These are phyloP conservation scores for Pluvianellus socialis DNA, from an alignment of 2,113 vertebrate species.

Conservation along the genomic window DNA sequence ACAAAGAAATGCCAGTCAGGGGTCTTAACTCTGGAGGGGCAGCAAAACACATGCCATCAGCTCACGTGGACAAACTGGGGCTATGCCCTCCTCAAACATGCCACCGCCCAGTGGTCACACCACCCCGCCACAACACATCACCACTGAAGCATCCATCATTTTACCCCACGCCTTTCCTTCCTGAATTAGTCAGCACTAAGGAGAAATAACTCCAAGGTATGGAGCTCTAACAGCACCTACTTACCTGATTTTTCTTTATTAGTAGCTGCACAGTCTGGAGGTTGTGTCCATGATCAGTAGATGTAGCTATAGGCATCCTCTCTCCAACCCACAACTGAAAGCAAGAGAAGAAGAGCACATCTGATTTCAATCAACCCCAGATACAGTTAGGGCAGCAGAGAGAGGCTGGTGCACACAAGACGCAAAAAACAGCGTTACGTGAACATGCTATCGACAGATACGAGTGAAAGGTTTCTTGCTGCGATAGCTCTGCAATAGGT, in stretches of 20 bases:
- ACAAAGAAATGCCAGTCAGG: background rate
- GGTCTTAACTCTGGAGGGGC: background rate
- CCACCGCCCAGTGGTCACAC: background rate
- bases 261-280: slow-evolving; percentile 96
- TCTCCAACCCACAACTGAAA: slow-evolving; percentile 88
- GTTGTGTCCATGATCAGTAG: slow-evolving; percentile 94
- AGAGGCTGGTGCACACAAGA: background rate
- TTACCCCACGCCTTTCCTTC: background rate
- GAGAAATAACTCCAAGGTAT: background rate
- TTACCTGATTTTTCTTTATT: slow-evolving; percentile 98
- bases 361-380: background rate
- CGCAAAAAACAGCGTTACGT: background rate
- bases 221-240: background rate
- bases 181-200: background rate
- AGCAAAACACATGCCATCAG: background rate
- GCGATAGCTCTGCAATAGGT: background rate
- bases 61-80: background rate
- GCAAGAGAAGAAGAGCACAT: background rate
- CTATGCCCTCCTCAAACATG: background rate
- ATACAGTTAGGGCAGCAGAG: background rate
- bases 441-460: background rate
- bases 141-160: background rate
- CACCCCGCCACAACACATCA: background rate
- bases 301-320: slow-evolving; percentile 91
- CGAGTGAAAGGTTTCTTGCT: background rate